phyloP scores from a whole-genome alignment of 2,113 vertebrate genomes.

The Malurus elegans region DNA sequence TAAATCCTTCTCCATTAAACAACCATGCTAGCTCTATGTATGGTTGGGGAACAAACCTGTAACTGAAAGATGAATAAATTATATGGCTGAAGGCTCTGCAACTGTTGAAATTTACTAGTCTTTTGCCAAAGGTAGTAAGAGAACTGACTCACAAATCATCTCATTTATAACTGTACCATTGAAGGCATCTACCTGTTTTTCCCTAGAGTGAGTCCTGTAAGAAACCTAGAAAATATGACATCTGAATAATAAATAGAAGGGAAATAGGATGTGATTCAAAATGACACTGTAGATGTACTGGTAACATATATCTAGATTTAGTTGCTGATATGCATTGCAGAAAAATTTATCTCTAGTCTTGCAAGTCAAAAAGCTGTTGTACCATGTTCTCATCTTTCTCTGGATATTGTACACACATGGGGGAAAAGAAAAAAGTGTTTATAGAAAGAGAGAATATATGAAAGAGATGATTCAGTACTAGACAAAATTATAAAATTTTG shows the following conservation, averaged over 20 bases:
- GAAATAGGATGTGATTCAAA: neutral
- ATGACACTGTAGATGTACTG: neutral
- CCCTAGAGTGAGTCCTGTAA: neutral
- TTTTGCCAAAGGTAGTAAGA: neutral
- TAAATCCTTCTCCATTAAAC: neutral
- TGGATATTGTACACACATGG: neutral
- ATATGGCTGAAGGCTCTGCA: neutral
- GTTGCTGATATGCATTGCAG: neutral
- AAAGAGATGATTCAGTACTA: neutral
- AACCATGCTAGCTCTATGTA: neutral
- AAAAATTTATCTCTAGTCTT: neutral
- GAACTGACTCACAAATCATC: neutral
- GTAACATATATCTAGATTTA: neutral
- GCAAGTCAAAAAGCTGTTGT: neutral
- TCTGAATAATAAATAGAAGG: neutral
- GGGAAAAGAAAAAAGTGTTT: neutral
- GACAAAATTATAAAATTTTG: neutral
- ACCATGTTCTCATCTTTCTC: neutral
- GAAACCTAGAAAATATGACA: neutral
- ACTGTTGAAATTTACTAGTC: neutral
- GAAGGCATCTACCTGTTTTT: neutral
- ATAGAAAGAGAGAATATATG: neutral
- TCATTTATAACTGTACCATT: neutral
- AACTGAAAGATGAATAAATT: neutral
- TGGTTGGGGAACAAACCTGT: neutral